Percentiles rank a stretch among this genome's conserved stretches.
Evolutionary conservation across 2,888 invertebrate genomes (phyloP).

Genomic region (Melolontha melolontha): DNA sequence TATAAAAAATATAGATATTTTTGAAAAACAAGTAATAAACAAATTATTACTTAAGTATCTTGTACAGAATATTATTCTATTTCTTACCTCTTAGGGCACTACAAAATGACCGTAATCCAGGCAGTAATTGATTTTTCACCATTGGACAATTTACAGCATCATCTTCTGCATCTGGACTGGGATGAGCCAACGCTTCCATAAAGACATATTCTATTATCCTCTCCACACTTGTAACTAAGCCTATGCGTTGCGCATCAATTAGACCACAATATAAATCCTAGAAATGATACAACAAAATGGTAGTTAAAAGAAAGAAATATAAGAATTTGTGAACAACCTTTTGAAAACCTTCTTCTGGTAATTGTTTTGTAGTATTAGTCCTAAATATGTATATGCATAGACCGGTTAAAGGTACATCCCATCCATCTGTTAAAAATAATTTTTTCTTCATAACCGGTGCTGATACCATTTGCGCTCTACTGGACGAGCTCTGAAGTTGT

Average conservation of each 20-base stretch:
- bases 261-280: slow-evolving; percentile 78
- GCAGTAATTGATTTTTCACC: slow-evolving; percentile 85
- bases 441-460: slow-evolving; percentile 74
- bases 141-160: slow-evolving; percentile 83
- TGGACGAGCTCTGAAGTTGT: slow-evolving; percentile 55
- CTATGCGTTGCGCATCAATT: slow-evolving; percentile 81
- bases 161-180: slow-evolving; percentile 83
- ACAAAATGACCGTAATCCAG: slow-evolving; percentile 87
- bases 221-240: slow-evolving; percentile 88
- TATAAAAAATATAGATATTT: no score
- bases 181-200: slow-evolving; percentile 89
- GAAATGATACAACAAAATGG: slow-evolving; percentile 38
- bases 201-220: slow-evolving; percentile 89
- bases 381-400: slow-evolving; percentile 89
- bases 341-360: slow-evolving; percentile 94
- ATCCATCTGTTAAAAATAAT: slow-evolving; percentile 86
- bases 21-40: no score
- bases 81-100: slow-evolving; percentile 83
- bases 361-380: slow-evolving; percentile 83
- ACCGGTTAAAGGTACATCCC: slow-evolving; percentile 84
- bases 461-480: slow-evolving; percentile 62
- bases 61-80: no score
- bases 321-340: slow-evolving; percentile 69
- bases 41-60: no score
- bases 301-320: background rate